These are phyloP conservation scores for Lichenostomus cassidix DNA, from an alignment of 2,113 vertebrate genomes.

Conservation along the genomic window DNA sequence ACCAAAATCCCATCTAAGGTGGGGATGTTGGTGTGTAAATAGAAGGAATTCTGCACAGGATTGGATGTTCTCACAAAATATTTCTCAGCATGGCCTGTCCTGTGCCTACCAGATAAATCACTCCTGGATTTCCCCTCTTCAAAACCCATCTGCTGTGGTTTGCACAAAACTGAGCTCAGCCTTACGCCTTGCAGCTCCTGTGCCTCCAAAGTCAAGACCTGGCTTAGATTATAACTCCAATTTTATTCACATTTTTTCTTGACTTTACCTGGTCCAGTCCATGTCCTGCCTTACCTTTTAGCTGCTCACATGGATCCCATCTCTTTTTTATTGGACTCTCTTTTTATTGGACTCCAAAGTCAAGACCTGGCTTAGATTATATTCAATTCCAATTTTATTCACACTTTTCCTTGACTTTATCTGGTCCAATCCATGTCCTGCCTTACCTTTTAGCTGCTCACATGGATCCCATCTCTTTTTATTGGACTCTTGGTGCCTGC, in stretches of 20 bases:
- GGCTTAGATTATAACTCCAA: neutral
- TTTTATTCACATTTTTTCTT: conserved; percentile 47
- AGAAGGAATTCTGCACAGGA: neutral
- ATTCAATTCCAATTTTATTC: conserved; percentile 19
- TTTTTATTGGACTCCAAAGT: too few relatives aligned
- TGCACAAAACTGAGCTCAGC: conserved; percentile 13
- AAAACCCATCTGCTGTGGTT: neutral
- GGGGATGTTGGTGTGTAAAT: neutral
- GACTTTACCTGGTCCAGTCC: conserved; percentile 19
- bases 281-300: conserved; percentile 62
- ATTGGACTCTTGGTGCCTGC: conserved; percentile 61
- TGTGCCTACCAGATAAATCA: conserved; percentile 16
- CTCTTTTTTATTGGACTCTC: conserved; percentile 69
- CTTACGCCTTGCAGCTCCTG: neutral
- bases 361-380: neutral
- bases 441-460: conserved; percentile 67
- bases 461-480: conserved; percentile 64
- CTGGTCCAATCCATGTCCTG: conserved; percentile 25
- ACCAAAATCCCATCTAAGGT: neutral
- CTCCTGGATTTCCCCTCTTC: neutral
- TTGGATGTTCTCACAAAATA: conserved; percentile 7
- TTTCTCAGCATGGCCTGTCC: neutral
- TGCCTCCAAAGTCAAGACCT: neutral
- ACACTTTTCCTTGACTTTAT: conserved; percentile 38
- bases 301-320: conserved; percentile 56